Conservation (phyloP, 2,888 invertebrate genomes). For the Perdita meconis region DNA sequence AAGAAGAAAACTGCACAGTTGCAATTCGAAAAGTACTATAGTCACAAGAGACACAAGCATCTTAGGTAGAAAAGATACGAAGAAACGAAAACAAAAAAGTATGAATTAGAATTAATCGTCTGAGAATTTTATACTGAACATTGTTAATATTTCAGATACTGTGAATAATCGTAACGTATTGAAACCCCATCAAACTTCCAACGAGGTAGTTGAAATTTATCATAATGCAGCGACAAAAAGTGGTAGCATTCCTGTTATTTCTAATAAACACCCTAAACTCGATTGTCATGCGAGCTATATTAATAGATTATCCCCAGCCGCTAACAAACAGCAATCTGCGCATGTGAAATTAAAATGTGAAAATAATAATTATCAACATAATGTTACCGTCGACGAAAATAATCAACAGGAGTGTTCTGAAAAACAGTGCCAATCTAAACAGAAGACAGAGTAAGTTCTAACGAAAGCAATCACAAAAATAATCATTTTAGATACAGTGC, state of each 20-base stretch:
- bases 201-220: constrained; percentile 78
- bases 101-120: constrained; percentile 17
- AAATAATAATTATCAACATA: constrained; percentile 16
- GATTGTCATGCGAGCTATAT: constrained; percentile 37
- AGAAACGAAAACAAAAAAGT: constrained; percentile 67
- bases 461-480: constrained; percentile 5
- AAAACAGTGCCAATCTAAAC: constrained; percentile 15
- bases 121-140: constrained; percentile 6
- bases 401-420: not conserved
- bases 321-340: constrained; percentile 18
- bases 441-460: constrained; percentile 48
- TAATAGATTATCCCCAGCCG: constrained; percentile 28
- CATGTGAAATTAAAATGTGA: constrained; percentile 16
- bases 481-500: constrained; percentile 6
- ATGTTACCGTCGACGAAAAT: constrained; percentile 13
- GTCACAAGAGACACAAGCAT: constrained; percentile 71
- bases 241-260: constrained; percentile 70
- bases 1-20: constrained; percentile 70
- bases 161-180: constrained; percentile 23
- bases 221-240: constrained; percentile 75
- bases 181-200: constrained; percentile 61
- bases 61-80: constrained; percentile 58
- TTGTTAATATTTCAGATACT: constrained; percentile 41
- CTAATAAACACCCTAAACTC: constrained; percentile 70
- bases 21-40: constrained; percentile 77